phyloP scores from a whole-genome alignment of 1,140 invertebrate species.

The Epicauta chinensis region DNA sequence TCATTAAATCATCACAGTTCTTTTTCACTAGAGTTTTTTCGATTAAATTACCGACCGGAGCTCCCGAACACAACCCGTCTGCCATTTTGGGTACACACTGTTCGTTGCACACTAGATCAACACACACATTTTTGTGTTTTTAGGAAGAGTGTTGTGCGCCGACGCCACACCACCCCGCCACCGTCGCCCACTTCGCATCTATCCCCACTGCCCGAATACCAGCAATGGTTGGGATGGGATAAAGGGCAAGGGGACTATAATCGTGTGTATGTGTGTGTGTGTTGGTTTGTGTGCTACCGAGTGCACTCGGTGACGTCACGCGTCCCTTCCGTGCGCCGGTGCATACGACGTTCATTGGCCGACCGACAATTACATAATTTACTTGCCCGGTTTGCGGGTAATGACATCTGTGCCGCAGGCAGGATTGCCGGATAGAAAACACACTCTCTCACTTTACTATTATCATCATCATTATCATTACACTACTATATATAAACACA shows the following conservation, averaged over 20 bases:
- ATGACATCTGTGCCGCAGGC: constrained; percentile 33
- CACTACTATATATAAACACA: too few relatives aligned
- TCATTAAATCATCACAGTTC: constrained; percentile 9
- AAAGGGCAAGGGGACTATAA: constrained; percentile 1
- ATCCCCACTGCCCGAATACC: constrained; percentile 2
- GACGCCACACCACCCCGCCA: constrained; percentile 22
- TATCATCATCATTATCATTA: too few relatives aligned
- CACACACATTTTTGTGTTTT: too few relatives aligned
- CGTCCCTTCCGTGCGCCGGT: constrained; percentile 21
- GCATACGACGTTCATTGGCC: constrained; percentile 42
- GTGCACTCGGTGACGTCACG: constrained; percentile 31
- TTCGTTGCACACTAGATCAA: constrained; percentile 15
- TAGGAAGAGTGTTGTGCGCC: constrained; percentile 36
- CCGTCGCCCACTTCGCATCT: constrained; percentile 1
- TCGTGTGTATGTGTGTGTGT: constrained; percentile 21
- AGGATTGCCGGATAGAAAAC: too few relatives aligned
- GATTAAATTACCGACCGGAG: constrained; percentile 30
- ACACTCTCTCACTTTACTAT: too few relatives aligned
- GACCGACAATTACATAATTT: constrained; percentile 42
- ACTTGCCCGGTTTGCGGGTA: constrained; percentile 35
- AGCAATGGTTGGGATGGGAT: not conserved
- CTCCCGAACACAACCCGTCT: constrained; percentile 43
- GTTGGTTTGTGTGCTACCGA: not conserved
- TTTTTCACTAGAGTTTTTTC: constrained; percentile 32
- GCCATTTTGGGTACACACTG: constrained; percentile 44